These are phyloP conservation scores for Xanthia togata DNA, from an alignment of 2,888 invertebrate genomes.

Conservation along the genomic window DNA sequence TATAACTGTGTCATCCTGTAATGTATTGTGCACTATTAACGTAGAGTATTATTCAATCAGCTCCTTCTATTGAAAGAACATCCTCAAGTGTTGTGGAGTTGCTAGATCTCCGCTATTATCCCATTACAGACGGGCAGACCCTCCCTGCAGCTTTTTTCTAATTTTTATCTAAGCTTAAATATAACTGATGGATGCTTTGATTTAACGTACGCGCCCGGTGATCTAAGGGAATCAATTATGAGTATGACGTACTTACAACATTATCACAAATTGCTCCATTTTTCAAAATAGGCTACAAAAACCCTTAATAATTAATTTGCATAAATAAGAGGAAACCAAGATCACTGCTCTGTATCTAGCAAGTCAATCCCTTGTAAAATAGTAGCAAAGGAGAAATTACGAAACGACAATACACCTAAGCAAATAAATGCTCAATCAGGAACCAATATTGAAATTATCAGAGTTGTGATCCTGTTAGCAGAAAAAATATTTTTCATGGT, in stretches of 20 bases:
- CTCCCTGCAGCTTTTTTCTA: not conserved
- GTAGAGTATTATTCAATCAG: slow-evolving; percentile 39
- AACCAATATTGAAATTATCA: not conserved
- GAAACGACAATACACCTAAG: not conserved
- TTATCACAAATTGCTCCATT: slow-evolving; percentile 34
- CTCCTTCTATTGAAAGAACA: slow-evolving; percentile 16
- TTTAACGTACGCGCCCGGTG: not conserved
- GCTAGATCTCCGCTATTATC: slow-evolving; percentile 11
- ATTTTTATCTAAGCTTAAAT: not conserved
- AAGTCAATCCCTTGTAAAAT: not conserved
- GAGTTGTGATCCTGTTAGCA: not conserved
- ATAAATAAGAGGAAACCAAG: not conserved
- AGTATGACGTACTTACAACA: not conserved
- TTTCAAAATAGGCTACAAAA: slow-evolving; percentile 34
- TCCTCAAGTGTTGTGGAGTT: slow-evolving; percentile 4
- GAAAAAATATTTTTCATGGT: not conserved
- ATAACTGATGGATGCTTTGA: not conserved
- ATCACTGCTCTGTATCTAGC: not conserved
- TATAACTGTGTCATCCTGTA: slow-evolving; percentile 31
- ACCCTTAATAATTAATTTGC: not conserved
- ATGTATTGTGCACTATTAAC: slow-evolving; percentile 10
- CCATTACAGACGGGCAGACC: not conserved
- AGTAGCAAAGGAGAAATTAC: not conserved
- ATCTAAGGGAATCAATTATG: not conserved
- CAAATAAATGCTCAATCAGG: no score